Percentiles rank a stretch among this genome's conserved stretches.
These are phyloP conservation scores for Arrhamphus sclerolepis DNA, from an alignment of 2,797 vertebrate genomes.

Conservation along the genomic window DNA sequence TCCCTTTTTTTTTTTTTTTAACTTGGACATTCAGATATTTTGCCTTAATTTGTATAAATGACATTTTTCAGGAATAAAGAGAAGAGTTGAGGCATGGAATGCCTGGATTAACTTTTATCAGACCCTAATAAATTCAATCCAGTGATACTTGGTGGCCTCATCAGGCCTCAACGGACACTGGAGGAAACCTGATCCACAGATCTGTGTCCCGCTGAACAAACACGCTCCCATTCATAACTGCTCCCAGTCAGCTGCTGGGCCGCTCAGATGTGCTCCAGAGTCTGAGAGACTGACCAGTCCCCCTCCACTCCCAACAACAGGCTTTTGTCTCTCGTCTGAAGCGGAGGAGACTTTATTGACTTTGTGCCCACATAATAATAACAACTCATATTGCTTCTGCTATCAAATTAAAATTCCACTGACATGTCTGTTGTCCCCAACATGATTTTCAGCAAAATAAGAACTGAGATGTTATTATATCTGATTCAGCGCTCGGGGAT, in stretches of 20 bases:
- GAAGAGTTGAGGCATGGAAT: too few species aligned
- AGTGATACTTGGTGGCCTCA: too few species aligned
- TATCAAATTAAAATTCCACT: neutral
- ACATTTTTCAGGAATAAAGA: too few species aligned
- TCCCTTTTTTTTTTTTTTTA: too few species aligned
- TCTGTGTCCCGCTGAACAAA: neutral
- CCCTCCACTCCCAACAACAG: conserved; percentile 47
- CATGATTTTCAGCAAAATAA: conserved; percentile 19
- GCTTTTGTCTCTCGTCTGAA: conserved; percentile 49
- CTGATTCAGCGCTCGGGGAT: neutral
- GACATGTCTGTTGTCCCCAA: neutral
- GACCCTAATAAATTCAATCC: too few species aligned
- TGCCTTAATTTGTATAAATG: too few species aligned
- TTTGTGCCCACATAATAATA: conserved; percentile 25
- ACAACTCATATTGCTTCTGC: conserved; percentile 13
- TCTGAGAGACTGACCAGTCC: conserved; percentile 8
- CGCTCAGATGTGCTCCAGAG: conserved; percentile 31
- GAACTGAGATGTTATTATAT: neutral
- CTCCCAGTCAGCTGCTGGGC: conserved; percentile 53
- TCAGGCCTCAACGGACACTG: neutral
- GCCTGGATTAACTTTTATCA: too few species aligned
- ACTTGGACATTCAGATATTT: too few species aligned
- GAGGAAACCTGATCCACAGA: neutral
- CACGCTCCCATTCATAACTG: conserved; percentile 28
- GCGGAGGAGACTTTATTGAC: conserved; percentile 50